These are phyloP conservation scores for Zygaena filipendulae DNA, from an alignment of 2,888 invertebrate genomes.

Conservation along the genomic window DNA sequence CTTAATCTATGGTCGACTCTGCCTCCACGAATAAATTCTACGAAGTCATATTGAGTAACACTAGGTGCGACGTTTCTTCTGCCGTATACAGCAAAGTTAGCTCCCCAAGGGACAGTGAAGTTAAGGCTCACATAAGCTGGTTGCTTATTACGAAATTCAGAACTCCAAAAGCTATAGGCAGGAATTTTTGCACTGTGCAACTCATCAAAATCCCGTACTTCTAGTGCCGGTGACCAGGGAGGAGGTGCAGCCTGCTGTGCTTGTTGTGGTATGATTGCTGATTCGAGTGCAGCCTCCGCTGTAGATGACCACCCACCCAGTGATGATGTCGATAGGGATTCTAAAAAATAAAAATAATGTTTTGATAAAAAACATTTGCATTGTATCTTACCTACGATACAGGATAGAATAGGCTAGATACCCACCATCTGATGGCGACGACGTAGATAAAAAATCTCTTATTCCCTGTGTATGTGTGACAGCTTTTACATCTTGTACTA, in stretches of 20 bases:
- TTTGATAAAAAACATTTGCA: not conserved
- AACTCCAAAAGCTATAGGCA: conserved; percentile 94
- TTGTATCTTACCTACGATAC: no score
- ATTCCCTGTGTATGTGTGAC: conserved; percentile 88
- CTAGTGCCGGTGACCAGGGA: conserved; percentile 81
- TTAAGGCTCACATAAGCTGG: conserved; percentile 90
- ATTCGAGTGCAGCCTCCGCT: conserved; percentile 64
- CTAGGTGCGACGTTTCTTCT: conserved; percentile 95
- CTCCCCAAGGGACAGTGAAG: conserved; percentile 91
- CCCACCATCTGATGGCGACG: conserved; percentile 59
- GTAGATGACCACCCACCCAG: conserved; percentile 62
- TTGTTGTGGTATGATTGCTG: conserved; percentile 71
- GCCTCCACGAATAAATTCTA: conserved; percentile 91
- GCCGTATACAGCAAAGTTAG: conserved; percentile 95
- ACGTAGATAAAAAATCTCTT: conserved; percentile 73
- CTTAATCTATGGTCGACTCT: conserved; percentile 81
- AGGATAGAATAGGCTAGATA: conserved; percentile 6
- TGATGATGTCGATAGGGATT: conserved; percentile 71
- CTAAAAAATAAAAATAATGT: conserved; percentile 43
- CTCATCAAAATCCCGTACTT: conserved; percentile 86
- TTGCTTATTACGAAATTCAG: conserved; percentile 91
- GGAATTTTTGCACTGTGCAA: conserved; percentile 86
- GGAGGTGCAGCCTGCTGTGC: conserved; percentile 81
- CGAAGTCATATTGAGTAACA: conserved; percentile 97
- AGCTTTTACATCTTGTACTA: conserved; percentile 89